phyloP scores from a whole-genome alignment of 2,888 invertebrate genomes.

The Yponomeuta evonymella region DNA sequence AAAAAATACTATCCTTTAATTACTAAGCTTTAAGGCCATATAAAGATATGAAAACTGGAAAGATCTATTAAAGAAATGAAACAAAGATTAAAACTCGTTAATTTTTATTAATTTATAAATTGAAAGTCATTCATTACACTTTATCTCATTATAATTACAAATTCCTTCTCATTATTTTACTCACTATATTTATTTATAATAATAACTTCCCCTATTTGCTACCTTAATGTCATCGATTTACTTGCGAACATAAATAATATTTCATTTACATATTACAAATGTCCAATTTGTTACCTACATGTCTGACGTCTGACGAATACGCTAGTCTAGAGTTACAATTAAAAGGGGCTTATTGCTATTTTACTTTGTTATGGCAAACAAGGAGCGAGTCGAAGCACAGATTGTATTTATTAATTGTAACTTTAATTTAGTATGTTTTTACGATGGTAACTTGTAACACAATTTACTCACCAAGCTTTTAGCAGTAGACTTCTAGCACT shows the following conservation, averaged over 20 bases:
- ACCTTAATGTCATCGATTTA: slow-evolving; percentile 66
- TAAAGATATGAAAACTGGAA: not conserved
- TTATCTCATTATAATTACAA: slow-evolving; percentile 69
- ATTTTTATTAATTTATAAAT: slow-evolving; percentile 76
- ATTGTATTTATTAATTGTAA: not conserved
- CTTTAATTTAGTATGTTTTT: not conserved
- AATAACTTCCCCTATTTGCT: slow-evolving; percentile 59
- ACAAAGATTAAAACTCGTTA: slow-evolving; percentile 60
- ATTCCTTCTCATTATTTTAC: slow-evolving; percentile 64
- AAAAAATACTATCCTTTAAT: not conserved
- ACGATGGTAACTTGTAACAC: not conserved
- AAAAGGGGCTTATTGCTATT: slow-evolving; percentile 56
- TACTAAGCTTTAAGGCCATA: not conserved
- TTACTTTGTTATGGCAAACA: slow-evolving; percentile 9
- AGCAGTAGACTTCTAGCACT: no score
- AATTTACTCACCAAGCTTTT: not conserved
- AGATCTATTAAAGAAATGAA: not conserved
- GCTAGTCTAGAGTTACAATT: slow-evolving; percentile 31
- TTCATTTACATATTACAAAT: slow-evolving; percentile 56
- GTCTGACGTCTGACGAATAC: slow-evolving; percentile 32
- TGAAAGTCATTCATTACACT: slow-evolving; percentile 74
- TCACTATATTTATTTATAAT: slow-evolving; percentile 59
- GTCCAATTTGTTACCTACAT: slow-evolving; percentile 34
- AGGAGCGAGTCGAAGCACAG: not conserved
- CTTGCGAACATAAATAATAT: slow-evolving; percentile 46